phyloP scores from a whole-genome alignment of 2,888 invertebrate genomes.

The Caradrina clavipalpis region DNA sequence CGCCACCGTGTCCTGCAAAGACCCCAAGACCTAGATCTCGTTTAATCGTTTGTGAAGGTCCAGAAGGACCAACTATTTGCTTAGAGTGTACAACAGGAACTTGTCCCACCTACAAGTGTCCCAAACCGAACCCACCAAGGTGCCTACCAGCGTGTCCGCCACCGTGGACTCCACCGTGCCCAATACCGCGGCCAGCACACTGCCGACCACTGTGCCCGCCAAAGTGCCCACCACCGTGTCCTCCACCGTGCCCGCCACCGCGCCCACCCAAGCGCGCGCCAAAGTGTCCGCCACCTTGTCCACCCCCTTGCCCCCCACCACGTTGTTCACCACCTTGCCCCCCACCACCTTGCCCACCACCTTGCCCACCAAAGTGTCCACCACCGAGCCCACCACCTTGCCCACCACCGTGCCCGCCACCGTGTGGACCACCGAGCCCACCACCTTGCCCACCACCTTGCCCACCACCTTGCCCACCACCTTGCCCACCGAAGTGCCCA shows the following conservation, averaged over 20 bases:
- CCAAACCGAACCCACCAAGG: slow-evolving; percentile 3
- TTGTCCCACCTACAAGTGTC: slow-evolving; percentile 4
- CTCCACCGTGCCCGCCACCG: not conserved
- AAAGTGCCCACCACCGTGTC: not conserved
- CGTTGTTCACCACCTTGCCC: not conserved
- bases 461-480: not conserved
- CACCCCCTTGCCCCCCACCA: not conserved
- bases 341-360: not conserved
- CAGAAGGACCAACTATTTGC: slow-evolving; percentile 19
- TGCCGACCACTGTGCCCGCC: not conserved
- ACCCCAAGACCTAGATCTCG: no score
- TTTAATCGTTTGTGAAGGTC: not conserved
- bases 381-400: not conserved
- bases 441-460: not conserved
- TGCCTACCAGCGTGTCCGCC: not conserved
- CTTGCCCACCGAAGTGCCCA: not conserved
- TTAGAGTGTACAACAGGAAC: slow-evolving; percentile 7
- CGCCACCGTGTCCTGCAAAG: not conserved
- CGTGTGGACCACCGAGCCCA: not conserved
- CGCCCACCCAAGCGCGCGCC: not conserved
- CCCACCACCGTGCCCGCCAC: not conserved
- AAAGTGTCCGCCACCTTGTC: not conserved
- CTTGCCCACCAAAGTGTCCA: not conserved
- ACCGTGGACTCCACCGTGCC: not conserved
- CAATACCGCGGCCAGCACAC: not conserved